Base-by-base conservation (phyloP, 2,113 vertebrate species). In the Bombycilla garrulus region DNA sequence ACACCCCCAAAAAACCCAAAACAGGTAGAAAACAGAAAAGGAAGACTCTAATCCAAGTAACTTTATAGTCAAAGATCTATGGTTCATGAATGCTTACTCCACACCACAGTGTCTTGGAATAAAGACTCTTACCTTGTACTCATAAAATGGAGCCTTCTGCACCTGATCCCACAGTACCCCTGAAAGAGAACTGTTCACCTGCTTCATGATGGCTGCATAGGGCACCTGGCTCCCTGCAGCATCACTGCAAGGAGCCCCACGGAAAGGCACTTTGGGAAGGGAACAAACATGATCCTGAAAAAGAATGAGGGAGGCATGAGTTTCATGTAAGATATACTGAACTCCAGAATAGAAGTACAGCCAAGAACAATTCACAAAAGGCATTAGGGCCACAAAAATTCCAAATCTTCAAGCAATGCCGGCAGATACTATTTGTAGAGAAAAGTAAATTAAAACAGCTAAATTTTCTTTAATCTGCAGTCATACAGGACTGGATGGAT, bases 221-320 rank as follows among this genome's bases (percentile, higher is more conserved):
- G 98, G 56, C 15, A 99, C 98, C 94, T 99, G 99, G 19, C 2
- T 96, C 56, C 99, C 99, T 23, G 98, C 98, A 26, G 99, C 99
- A 58, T 99, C 99, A 10, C 99, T 99, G 95, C 99, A 99, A 14
- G 99, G 98, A 67, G 98, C 99, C 15, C 99, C 99, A 48, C 98
- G 98, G 93, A 99, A 99, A 83, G 99, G 98, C 35, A 99, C 97
- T 95, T 98, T 95, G 36, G 96, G 73, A 94, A 99, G 98, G 36
- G 95, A 97, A 77, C 99, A 99, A 29, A 98, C 40, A 2, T 98
- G 98, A 76, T 97, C 97, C 99, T 99, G 90, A 40, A 47, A 56
- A 53, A 62, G 51, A 70, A 60, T 36, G 2, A 31, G 67, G 40
- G 72, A 58, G 50, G 9, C 62, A 45, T 17, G 8, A 77, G 38